Conservation (phyloP, 2,113 vertebrate genomes). For the Pleuronectes platessa region DNA sequence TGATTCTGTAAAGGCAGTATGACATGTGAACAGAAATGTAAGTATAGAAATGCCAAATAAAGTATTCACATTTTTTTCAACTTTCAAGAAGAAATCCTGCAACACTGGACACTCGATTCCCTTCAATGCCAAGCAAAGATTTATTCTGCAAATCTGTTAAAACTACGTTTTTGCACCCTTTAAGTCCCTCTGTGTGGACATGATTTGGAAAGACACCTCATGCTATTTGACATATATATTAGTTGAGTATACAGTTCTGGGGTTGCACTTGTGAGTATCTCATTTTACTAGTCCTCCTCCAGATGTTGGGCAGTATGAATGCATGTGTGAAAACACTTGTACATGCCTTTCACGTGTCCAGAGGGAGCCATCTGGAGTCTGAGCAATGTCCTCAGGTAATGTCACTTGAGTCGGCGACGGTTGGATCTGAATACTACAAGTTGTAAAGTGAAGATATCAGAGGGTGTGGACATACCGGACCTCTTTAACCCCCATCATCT, state of each 20-base stretch:
- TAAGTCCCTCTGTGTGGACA: no score
- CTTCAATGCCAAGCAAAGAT: no score
- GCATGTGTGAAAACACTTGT: neutral
- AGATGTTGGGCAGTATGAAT: neutral
- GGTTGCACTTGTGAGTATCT: neutral
- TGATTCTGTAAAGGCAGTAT: neutral
- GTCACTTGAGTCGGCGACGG: no score
- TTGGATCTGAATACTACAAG: neutral
- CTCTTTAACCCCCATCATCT: no score
- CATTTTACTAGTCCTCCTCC: neutral
- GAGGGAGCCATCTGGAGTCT: no score
- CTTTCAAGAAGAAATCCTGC: neutral
- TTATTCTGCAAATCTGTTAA: no score
- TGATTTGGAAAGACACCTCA: neutral
- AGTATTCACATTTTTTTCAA: neutral
- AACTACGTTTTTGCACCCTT: no score
- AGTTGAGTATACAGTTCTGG: no score
- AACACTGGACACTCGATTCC: no score
- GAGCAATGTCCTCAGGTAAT: no score
- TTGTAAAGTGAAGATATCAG: neutral
- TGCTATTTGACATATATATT: neutral
- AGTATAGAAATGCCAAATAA: neutral
- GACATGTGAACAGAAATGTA: neutral
- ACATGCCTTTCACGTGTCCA: neutral
- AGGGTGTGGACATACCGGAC: neutral